phyloP scores from a whole-genome alignment of 2,797 vertebrate genomes.

The Rhinichthys osculus region DNA sequence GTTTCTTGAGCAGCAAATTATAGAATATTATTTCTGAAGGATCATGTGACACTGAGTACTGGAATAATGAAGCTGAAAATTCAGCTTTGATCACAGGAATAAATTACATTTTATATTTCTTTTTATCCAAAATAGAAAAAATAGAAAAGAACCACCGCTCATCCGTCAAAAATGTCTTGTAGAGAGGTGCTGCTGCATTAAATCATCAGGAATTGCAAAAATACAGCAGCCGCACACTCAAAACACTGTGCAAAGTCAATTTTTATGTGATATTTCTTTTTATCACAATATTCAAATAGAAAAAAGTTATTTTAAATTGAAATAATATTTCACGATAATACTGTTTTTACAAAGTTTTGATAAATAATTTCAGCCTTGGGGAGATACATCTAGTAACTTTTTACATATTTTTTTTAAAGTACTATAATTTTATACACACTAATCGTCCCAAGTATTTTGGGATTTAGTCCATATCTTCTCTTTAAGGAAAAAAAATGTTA shows the following conservation, averaged over 20 bases:
- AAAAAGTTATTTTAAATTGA: not conserved
- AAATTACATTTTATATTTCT: not conserved
- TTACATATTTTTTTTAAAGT: not conserved
- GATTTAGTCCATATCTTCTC: not conserved
- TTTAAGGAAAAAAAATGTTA: not conserved
- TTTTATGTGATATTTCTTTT: too few relatives aligned
- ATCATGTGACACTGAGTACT: not conserved
- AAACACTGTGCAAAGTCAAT: too few relatives aligned
- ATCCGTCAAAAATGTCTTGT: too few relatives aligned
- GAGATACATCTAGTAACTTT: not conserved
- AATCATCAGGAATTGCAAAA: too few relatives aligned
- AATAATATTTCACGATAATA: not conserved
- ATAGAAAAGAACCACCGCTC: too few relatives aligned
- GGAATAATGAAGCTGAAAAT: not conserved
- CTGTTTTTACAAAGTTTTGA: not conserved
- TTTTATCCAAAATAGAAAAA: not conserved
- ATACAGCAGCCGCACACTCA: too few relatives aligned
- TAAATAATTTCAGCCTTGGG: not conserved
- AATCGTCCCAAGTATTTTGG: not conserved
- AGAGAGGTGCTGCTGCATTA: too few relatives aligned
- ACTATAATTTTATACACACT: not conserved
- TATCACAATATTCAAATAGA: not conserved
- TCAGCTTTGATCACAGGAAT: not conserved
- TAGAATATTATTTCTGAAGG: not conserved
- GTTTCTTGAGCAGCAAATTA: not conserved